Percentiles rank a stretch among this genome's conserved stretches.
These are phyloP conservation scores for Diadophis punctatus DNA, from an alignment of 2,113 vertebrate genomes.

Conservation along the genomic window DNA sequence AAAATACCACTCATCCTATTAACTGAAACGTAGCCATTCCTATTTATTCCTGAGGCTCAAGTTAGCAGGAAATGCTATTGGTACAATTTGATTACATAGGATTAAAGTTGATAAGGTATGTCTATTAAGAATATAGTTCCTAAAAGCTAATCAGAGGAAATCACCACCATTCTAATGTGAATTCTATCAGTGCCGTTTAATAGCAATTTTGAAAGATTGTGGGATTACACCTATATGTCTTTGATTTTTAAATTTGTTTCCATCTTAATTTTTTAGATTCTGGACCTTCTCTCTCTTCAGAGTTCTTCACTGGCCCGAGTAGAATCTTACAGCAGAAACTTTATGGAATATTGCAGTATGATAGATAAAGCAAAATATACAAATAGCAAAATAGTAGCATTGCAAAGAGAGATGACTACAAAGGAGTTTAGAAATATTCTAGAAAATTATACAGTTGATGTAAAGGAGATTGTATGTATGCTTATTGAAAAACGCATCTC, in stretches of 20 bases:
- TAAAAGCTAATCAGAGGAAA: background rate
- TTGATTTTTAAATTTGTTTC: background rate
- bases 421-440: slow-evolving; percentile 50
- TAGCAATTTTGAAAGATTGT: background rate
- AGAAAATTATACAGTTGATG: slow-evolving; percentile 33
- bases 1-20: background rate
- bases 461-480: slow-evolving; percentile 44
- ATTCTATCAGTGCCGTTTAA: background rate
- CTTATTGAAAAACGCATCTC: slow-evolving; percentile 36
- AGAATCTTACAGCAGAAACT: slow-evolving; percentile 43
- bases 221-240: background rate
- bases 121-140: background rate
- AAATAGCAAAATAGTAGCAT: slow-evolving; percentile 26
- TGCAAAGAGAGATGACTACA: slow-evolving; percentile 35
- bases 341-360: slow-evolving; percentile 46
- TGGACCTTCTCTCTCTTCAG: slow-evolving; percentile 45
- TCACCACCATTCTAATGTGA: background rate
- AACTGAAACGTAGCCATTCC: background rate
- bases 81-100: background rate
- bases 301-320: slow-evolving; percentile 31
- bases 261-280: slow-evolving; percentile 35
- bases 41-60: background rate
- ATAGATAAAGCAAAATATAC: slow-evolving; percentile 50
- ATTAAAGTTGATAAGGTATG: background rate
- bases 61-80: background rate